Conservation (phyloP, 2,113 vertebrate genomes). For the Macquaria ambigua region DNA sequence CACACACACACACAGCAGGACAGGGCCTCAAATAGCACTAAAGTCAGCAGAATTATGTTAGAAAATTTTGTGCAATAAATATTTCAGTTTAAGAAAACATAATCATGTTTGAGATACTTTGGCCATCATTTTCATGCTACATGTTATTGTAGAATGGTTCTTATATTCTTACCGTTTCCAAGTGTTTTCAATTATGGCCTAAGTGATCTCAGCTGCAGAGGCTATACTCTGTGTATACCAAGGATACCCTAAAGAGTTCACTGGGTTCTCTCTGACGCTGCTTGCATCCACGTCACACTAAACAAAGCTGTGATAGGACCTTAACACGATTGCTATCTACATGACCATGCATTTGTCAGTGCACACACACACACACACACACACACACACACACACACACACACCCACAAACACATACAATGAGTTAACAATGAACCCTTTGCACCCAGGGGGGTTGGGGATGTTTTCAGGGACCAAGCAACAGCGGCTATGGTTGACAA, state of each 20-base stretch:
- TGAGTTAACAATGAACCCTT: slow-evolving; percentile 77
- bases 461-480: slow-evolving; percentile 74
- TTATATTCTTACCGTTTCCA: slow-evolving; percentile 37
- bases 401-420: slow-evolving; percentile 41
- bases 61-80: slow-evolving; percentile 17
- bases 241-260: slow-evolving; percentile 73
- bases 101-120: slow-evolving; percentile 34
- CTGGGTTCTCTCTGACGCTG: slow-evolving; percentile 66
- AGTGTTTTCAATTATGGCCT: slow-evolving; percentile 70
- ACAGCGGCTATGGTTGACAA: slow-evolving; percentile 71
- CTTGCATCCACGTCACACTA: slow-evolving; percentile 66
- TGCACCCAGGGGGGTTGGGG: slow-evolving; percentile 75
- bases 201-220: slow-evolving; percentile 72
- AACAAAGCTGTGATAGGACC: slow-evolving; percentile 78
- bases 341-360: slow-evolving; percentile 68
- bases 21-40: neutral
- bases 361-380: slow-evolving; percentile 19
- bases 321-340: slow-evolving; percentile 73
- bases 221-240: slow-evolving; percentile 44
- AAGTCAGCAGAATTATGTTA: slow-evolving; percentile 27
- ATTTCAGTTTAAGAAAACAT: slow-evolving; percentile 12
- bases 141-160: slow-evolving; percentile 46
- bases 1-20: slow-evolving; percentile 26
- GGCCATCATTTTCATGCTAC: slow-evolving; percentile 36
- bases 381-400: slow-evolving; percentile 30